Conservation (phyloP, 2,797 vertebrate genomes). For the Coregonus ussuriensis region DNA sequence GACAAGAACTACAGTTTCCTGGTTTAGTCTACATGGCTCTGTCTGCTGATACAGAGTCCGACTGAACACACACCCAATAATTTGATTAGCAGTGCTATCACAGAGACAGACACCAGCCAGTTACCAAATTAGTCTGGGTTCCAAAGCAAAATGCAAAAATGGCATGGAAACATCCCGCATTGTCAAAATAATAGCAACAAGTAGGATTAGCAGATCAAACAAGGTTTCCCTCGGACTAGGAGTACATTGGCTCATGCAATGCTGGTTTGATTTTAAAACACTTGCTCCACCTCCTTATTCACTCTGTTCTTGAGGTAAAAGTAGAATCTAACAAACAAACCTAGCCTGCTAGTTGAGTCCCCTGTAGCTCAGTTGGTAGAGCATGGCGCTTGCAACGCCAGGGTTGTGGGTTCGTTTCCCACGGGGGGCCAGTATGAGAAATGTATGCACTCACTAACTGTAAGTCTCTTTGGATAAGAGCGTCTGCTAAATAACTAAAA, state of each 20-base stretch:
- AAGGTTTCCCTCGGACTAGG: constrained; percentile 36
- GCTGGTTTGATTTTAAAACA: constrained; percentile 57
- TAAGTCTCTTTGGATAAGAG: too few species aligned
- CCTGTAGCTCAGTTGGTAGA: too few species aligned
- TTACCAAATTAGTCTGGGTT: constrained; percentile 44
- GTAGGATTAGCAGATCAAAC: constrained; percentile 52
- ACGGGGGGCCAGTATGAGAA: too few species aligned
- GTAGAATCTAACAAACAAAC: constrained; percentile 43
- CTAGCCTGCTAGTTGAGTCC: constrained; percentile 45
- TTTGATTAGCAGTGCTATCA: constrained; percentile 33
- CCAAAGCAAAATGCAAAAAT: constrained; percentile 6
- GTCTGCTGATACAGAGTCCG: neutral
- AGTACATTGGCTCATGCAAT: constrained; percentile 37
- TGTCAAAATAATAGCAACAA: constrained; percentile 51
- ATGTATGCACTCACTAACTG: too few species aligned
- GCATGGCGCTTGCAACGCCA: too few species aligned
- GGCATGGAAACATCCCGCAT: constrained; percentile 5
- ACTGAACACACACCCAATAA: constrained; percentile 17
- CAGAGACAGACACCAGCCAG: constrained; percentile 33
- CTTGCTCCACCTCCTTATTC: constrained; percentile 48
- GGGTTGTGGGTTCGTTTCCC: too few species aligned
- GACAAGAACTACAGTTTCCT: neutral
- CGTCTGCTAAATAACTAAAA: too few species aligned
- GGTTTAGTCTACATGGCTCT: neutral
- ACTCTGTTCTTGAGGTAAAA: neutral